These are phyloP conservation scores for Cyanoliseus patagonus DNA, from an alignment of 2,113 vertebrate genomes.

Conservation along the genomic window DNA sequence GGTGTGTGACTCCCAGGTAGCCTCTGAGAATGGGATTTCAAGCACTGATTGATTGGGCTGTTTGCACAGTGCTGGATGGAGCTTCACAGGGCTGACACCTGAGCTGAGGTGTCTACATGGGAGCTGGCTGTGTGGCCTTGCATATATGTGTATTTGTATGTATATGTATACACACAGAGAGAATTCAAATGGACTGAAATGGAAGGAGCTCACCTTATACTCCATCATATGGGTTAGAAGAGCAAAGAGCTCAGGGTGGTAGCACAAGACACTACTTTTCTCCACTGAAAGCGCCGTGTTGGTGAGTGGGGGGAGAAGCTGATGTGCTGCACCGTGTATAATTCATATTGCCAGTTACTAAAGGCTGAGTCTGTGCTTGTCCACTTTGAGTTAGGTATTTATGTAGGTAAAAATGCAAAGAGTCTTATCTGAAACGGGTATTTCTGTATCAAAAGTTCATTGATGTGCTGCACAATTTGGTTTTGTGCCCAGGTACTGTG, in stretches of 20 bases:
- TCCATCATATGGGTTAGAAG: background rate
- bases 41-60: background rate
- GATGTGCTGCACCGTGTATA: rapidly evolving
- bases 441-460: background rate
- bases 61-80: background rate
- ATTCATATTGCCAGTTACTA: background rate
- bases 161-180: background rate
- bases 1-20: background rate
- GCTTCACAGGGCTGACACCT: background rate
- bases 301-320: background rate
- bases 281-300: background rate
- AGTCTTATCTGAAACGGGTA: background rate
- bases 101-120: background rate
- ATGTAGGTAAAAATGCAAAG: background rate
- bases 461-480: background rate
- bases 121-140: background rate
- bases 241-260: background rate
- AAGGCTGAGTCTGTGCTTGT: background rate
- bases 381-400: background rate
- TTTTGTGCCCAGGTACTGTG: background rate
- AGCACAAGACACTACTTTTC: background rate
- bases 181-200: background rate
- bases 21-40: background rate
- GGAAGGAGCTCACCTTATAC: background rate
- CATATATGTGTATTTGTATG: rapidly evolving